A percentile compares a stretch with the other conserved stretches of the same genome.
phyloP scores from a whole-genome alignment of 2,888 invertebrate genomes.

The Pandemis cinnamomeana region DNA sequence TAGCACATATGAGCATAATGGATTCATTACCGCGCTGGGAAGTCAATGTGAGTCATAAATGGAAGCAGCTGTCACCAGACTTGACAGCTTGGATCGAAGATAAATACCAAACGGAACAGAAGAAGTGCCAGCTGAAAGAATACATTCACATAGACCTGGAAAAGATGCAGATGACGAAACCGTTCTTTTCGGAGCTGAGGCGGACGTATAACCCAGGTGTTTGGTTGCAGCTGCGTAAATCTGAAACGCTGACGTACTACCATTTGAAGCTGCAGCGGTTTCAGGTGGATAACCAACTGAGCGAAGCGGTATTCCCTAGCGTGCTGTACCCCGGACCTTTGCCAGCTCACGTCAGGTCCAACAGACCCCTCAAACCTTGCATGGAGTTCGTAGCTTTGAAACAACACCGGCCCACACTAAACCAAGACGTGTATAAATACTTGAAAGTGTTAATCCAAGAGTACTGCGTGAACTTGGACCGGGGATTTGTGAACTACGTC shows the following conservation, averaged over 20 bases:
- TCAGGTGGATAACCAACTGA: slow-evolving; percentile 91
- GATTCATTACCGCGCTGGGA: slow-evolving; percentile 92
- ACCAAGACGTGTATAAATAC: slow-evolving; percentile 85
- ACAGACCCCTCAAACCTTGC: slow-evolving; percentile 80
- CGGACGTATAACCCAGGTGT: slow-evolving; percentile 90
- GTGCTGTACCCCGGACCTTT: slow-evolving; percentile 86
- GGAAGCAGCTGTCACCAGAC: slow-evolving; percentile 91
- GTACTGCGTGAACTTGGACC: slow-evolving; percentile 88
- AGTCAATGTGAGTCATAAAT: slow-evolving; percentile 90
- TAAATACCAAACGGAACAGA: slow-evolving; percentile 88
- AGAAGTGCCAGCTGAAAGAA: slow-evolving; percentile 90
- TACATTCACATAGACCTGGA: slow-evolving; percentile 91
- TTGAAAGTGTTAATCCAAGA: slow-evolving; percentile 87
- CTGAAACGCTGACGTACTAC: slow-evolving; percentile 87
- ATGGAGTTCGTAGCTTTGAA: slow-evolving; percentile 84
- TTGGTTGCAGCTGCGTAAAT: slow-evolving; percentile 89
- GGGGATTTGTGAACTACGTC: slow-evolving; percentile 86
- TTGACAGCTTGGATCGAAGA: slow-evolving; percentile 93
- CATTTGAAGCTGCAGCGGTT: slow-evolving; percentile 87
- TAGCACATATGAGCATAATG: slow-evolving; percentile 87
- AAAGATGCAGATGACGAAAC: slow-evolving; percentile 94
- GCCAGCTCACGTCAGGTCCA: slow-evolving; percentile 70
- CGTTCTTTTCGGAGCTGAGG: slow-evolving; percentile 91
- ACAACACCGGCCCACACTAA: slow-evolving; percentile 75
- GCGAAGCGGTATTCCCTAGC: slow-evolving; percentile 88